Conservation (phyloP, 2,797 vertebrate species). For the Galagoides demidoff region DNA sequence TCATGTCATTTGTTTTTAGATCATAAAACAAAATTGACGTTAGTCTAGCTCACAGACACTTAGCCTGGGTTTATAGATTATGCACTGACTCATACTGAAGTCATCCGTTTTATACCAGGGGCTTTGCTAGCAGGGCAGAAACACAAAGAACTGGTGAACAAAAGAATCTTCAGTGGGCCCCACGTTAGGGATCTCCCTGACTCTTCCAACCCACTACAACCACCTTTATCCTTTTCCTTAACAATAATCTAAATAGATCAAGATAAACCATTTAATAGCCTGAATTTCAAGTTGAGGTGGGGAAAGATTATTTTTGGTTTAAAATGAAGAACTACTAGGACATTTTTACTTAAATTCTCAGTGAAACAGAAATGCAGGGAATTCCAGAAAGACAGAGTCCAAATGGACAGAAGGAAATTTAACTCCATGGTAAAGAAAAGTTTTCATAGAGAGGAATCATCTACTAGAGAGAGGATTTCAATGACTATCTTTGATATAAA, state of each 20-base stretch:
- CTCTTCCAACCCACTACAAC: background rate
- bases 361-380: background rate
- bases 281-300: background rate
- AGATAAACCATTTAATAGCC: background rate
- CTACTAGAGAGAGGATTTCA: background rate
- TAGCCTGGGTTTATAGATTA: constrained; percentile 40
- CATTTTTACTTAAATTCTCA: constrained; percentile 18
- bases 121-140: background rate
- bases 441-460: constrained; percentile 26
- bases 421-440: background rate
- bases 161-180: background rate
- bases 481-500: background rate
- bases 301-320: background rate
- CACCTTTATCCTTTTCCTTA: background rate
- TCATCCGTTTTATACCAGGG: background rate
- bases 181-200: background rate
- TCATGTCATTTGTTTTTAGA: constrained; percentile 43
- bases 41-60: constrained; percentile 24
- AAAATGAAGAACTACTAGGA: background rate
- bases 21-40: constrained; percentile 40
- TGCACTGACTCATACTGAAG: background rate
- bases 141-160: background rate
- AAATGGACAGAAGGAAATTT: constrained; percentile 13
- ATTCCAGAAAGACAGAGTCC: background rate
- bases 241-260: background rate